Evolutionary conservation across 2,888 invertebrate genomes (phyloP).

Genomic region (Sarcophaga caerulescens): DNA sequence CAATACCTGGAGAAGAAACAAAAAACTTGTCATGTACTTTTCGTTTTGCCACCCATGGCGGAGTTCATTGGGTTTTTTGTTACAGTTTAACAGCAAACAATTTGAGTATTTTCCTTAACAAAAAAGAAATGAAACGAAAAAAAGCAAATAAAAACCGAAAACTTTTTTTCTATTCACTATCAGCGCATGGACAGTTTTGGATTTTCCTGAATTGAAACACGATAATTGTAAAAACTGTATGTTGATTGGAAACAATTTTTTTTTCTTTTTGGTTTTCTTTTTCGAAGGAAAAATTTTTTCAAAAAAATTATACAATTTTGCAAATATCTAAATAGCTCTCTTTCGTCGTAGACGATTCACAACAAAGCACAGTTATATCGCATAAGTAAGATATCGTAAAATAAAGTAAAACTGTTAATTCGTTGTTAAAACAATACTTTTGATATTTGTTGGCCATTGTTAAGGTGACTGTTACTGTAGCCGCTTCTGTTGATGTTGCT

Average conservation of each 20-base stretch:
- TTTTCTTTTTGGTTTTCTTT: neutral
- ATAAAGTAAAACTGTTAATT: constrained; percentile 49
- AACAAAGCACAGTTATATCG: constrained; percentile 38
- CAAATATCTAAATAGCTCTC: neutral
- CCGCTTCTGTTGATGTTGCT: constrained; percentile 22
- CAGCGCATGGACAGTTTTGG: constrained; percentile 22
- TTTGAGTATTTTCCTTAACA: constrained; percentile 8
- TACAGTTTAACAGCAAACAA: constrained; percentile 47
- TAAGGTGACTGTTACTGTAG: constrained; percentile 25
- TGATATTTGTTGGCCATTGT: constrained; percentile 51
- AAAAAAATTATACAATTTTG: neutral
- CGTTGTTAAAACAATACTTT: constrained; percentile 62
- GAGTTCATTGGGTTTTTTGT: constrained; percentile 72
- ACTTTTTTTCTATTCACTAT: constrained; percentile 9
- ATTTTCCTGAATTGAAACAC: constrained; percentile 50
- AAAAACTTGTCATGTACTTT: constrained; percentile 70
- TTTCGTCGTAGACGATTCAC: constrained; percentile 8
- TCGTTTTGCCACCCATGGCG: constrained; percentile 75
- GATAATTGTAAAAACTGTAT: constrained; percentile 62
- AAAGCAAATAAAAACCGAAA: neutral
- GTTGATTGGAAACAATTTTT: constrained; percentile 34
- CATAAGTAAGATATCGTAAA: constrained; percentile 1
- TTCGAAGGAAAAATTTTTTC: constrained; percentile 33
- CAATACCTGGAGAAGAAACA: constrained; percentile 67
- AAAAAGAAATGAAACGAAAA: neutral